Base-by-base conservation (phyloP, 23 tunicate genomes). In the Styela plicata region DNA sequence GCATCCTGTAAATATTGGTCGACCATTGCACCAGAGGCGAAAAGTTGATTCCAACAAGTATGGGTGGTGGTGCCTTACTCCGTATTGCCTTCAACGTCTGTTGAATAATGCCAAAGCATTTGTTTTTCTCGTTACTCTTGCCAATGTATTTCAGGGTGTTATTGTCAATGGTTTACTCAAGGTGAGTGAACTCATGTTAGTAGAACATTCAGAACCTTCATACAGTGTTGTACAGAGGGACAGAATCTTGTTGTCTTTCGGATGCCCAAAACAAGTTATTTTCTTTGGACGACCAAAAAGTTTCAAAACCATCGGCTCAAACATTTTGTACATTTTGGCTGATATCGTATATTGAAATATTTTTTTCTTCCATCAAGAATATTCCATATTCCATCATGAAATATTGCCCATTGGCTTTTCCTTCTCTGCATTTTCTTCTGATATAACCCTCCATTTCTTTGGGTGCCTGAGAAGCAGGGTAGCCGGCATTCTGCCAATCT, bases 41-140 rank as follows among this genome's bases (percentile, higher is more conserved):
- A 44, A 44, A 13, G 13, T 13, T 44, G 57, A 44, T 5, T 44
- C 57, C 7, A 44, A 5, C 10, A 35, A 29, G 33, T 87, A 70
- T 83, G 97, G 97, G n/a, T 91, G 89, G 90, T 85, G 97, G n/a
- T 64, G 69, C 27, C 79, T 78, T 36, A 74, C 84, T 36, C 97
- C 97, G 34, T 25, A 63, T 27, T 85, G 74, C 63, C 30, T 91
- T 19, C 97, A 91, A 64, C 61, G 53, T 24, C 36, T 83, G 2
- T 34, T 91, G 2, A 91, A 91, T 87, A 91, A 91, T 86, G 90
- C 90, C 69, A 86, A 86, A 79, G 83, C 87, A 2, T 91, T 91
- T 83, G 31, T 91, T 29, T 24, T 91, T 63, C 69, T 91, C 10
- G 86, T 91, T 23, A 83, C 97, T 20, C 74, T 86, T 25, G 89